These are phyloP conservation scores for Drosophila albomicans DNA, from an alignment of 1,140 invertebrate species.

Conservation along the genomic window DNA sequence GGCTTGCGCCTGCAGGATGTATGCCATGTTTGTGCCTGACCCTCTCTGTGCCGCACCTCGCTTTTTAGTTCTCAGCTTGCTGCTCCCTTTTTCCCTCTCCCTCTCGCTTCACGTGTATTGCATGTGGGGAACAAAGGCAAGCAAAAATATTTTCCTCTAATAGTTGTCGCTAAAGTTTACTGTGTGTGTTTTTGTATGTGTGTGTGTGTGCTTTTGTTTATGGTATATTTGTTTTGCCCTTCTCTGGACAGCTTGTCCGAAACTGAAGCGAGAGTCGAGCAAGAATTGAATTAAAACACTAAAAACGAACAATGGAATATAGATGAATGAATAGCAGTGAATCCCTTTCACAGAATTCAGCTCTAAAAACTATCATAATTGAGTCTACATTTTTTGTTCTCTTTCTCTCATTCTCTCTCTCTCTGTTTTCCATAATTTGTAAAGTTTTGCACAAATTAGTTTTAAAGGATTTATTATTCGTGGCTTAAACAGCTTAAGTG, in stretches of 20 bases:
- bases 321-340: constrained; percentile 32
- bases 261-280: constrained; percentile 57
- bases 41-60: constrained; percentile 14
- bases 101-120: constrained; percentile 29
- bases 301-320: constrained; percentile 46
- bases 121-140: constrained; percentile 61
- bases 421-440: neutral
- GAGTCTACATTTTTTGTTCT: neutral
- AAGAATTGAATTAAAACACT: constrained; percentile 44
- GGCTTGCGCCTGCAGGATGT: constrained; percentile 74
- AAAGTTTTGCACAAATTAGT: neutral
- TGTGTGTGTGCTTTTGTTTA: constrained; percentile 66
- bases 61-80: neutral
- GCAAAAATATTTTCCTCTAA: constrained; percentile 80
- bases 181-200: constrained; percentile 23
- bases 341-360: neutral
- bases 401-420: neutral
- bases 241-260: constrained; percentile 64
- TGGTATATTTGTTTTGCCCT: constrained; percentile 75
- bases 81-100: neutral
- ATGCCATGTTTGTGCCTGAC: constrained; percentile 75
- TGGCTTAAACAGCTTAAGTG: neutral
- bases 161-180: constrained; percentile 80
- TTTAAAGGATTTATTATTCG: neutral
- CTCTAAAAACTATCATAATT: constrained; percentile 18